Evolutionary conservation across 1,140 invertebrate genomes (phyloP).

Genomic region (Rhagoletis zephyria): DNA sequence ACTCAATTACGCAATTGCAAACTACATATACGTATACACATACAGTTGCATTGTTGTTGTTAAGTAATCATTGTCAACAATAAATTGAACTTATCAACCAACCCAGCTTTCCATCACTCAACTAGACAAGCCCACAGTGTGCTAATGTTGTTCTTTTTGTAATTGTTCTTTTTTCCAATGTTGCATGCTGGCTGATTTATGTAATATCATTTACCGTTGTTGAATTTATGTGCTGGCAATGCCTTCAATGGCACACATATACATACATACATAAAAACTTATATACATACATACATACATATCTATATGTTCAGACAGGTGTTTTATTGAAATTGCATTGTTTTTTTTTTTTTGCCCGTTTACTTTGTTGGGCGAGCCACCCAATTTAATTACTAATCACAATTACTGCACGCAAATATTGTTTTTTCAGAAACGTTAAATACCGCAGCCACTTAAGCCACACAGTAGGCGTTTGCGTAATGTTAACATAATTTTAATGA

Average conservation of each 20-base stretch:
- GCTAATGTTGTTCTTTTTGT: slow-evolving; percentile 14
- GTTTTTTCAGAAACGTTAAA: slow-evolving; percentile 7
- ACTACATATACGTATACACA: background rate
- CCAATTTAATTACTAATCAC: slow-evolving; percentile 23
- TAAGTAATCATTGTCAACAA: background rate
- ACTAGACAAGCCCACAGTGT: slow-evolving; percentile 38
- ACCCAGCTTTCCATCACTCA: slow-evolving; percentile 44
- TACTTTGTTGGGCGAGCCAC: background rate
- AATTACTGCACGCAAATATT: slow-evolving; percentile 6
- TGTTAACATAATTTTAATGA: slow-evolving; percentile 27
- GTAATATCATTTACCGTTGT: slow-evolving; percentile 41
- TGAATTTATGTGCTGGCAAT: slow-evolving; percentile 22
- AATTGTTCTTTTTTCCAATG: background rate
- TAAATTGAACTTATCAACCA: slow-evolving; percentile 33
- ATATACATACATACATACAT: background rate
- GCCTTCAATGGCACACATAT: background rate
- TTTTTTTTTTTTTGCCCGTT: background rate
- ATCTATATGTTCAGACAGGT: background rate
- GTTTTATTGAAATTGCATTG: background rate
- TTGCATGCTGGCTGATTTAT: background rate
- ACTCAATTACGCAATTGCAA: background rate
- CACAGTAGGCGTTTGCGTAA: slow-evolving; percentile 33
- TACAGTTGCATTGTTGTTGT: slow-evolving; percentile 1
- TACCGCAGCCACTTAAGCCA: background rate
- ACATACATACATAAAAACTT: too few species aligned